These are phyloP conservation scores for Epinotia brunnichana DNA, from an alignment of 2,888 invertebrate species.

Conservation along the genomic window DNA sequence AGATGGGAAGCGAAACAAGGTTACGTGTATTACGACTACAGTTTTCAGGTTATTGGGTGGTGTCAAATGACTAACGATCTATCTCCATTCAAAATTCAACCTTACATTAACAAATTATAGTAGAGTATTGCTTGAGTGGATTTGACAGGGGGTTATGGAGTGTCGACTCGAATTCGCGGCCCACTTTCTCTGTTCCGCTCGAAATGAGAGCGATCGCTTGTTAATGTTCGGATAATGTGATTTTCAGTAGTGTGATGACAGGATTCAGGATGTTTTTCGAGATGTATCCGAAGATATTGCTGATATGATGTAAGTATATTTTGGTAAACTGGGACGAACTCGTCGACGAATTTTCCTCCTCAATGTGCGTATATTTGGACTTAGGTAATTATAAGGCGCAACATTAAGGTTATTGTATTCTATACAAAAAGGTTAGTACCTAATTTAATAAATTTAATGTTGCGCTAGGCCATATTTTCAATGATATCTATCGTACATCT, in stretches of 20 bases:
- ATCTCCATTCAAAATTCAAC: constrained; percentile 19
- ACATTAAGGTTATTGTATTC: no score
- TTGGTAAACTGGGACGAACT: no score
- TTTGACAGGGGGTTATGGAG: constrained; percentile 27
- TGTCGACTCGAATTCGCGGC: constrained; percentile 42
- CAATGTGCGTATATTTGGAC: no score
- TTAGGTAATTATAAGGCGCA: no score
- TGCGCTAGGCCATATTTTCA: no score
- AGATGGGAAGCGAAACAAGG: constrained; percentile 42
- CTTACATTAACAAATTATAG: constrained; percentile 2
- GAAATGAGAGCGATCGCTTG: constrained; percentile 41
- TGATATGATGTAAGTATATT: not conserved
- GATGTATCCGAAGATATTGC: constrained; percentile 19
- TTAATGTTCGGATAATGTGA: constrained; percentile 39
- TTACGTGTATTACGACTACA: constrained; percentile 36
- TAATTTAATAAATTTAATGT: no score
- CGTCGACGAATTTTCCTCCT: no score
- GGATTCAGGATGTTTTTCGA: not conserved
- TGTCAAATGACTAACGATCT: constrained; percentile 38
- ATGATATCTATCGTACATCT: no score
- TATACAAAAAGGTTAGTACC: no score
- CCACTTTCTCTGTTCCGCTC: constrained; percentile 43
- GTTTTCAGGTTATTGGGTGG: constrained; percentile 38
- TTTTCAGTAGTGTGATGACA: constrained; percentile 36
- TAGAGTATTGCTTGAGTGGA: constrained; percentile 34